Conservation (phyloP, 2,888 invertebrate genomes). For the Resseliella maxima region DNA sequence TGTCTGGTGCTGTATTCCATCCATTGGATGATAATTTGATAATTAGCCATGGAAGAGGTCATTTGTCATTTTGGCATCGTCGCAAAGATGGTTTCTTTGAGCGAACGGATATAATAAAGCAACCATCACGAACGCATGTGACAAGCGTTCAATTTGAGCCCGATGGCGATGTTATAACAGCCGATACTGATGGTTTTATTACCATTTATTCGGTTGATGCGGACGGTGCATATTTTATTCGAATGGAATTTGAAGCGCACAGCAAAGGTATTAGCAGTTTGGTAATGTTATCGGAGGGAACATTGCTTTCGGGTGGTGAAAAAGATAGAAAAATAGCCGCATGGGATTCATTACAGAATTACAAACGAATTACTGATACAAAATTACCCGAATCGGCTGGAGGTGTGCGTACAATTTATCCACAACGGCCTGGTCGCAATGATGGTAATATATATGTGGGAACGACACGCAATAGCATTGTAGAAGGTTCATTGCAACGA, state of each 20-base stretch:
- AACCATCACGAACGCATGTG: constrained; percentile 86
- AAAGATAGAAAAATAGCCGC: constrained; percentile 90
- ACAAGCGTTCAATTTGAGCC: constrained; percentile 91
- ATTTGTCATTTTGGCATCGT: constrained; percentile 92
- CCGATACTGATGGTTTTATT: constrained; percentile 91
- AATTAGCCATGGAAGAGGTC: constrained; percentile 91
- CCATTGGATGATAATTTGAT: constrained; percentile 90
- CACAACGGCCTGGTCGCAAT: constrained; percentile 86
- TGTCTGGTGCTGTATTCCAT: constrained; percentile 90
- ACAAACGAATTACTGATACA: constrained; percentile 88
- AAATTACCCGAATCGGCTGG: constrained; percentile 91
- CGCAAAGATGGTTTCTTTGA: constrained; percentile 92
- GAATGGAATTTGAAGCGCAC: constrained; percentile 90
- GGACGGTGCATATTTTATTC: constrained; percentile 88
- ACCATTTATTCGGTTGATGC: constrained; percentile 91
- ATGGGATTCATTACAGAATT: constrained; percentile 92
- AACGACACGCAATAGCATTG: constrained; percentile 87
- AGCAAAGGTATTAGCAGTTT: constrained; percentile 88
- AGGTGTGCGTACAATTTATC: constrained; percentile 89
- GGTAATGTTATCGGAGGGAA: constrained; percentile 90
- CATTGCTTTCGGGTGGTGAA: constrained; percentile 89
- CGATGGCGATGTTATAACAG: constrained; percentile 92
- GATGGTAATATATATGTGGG: constrained; percentile 93
- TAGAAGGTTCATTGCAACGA: constrained; percentile 90
- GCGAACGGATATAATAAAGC: constrained; percentile 88